Conservation (phyloP, 2,888 invertebrate species). For the Temnothorax ravouxi region DNA sequence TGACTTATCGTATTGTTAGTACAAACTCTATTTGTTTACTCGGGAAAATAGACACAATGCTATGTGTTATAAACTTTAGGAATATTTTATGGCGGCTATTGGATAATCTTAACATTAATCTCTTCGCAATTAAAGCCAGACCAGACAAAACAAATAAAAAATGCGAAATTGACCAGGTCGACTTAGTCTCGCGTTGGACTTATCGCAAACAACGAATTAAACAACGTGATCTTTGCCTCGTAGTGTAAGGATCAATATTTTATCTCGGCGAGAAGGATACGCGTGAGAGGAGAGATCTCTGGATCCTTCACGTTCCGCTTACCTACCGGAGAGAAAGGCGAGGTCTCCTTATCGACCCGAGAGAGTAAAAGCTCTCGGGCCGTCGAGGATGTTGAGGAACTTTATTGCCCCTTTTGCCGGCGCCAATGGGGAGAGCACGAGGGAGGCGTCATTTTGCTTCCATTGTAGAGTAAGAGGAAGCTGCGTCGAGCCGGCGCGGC, state of each 20-base stretch:
- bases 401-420: conserved; percentile 64
- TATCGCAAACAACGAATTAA: not conserved
- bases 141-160: not conserved
- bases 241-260: not conserved
- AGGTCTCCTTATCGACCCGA: conserved; percentile 67
- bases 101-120: not conserved
- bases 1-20: not conserved
- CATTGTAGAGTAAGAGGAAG: conserved; percentile 54
- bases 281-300: not conserved
- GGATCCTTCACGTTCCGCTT: not conserved
- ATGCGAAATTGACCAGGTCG: not conserved
- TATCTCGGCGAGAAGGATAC: not conserved
- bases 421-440: conserved; percentile 68
- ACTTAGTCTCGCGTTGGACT: not conserved
- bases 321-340: conserved; percentile 51
- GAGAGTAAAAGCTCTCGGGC: conserved; percentile 49
- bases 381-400: conserved; percentile 53
- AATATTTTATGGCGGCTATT: too few relatives aligned
- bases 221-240: not conserved
- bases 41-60: not conserved
- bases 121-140: not conserved
- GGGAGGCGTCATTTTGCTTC: conserved; percentile 59
- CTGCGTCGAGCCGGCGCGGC: conserved; percentile 56
- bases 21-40: not conserved
- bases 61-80: not conserved